Evolutionary conservation across 2,113 vertebrate genomes (phyloP).

Genomic region (Chunga burmeisteri): DNA sequence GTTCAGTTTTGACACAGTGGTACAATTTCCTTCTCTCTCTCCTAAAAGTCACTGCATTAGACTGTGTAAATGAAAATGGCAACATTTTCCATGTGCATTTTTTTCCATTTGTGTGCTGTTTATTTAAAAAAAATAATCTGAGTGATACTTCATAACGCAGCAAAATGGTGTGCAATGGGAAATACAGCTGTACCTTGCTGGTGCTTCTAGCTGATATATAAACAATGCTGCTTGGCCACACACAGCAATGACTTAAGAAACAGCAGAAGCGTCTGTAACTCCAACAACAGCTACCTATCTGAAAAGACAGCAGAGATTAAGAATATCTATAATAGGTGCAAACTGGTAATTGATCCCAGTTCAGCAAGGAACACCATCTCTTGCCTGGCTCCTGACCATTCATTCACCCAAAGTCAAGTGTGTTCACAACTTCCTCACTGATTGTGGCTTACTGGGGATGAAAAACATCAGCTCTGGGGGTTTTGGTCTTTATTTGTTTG

Average conservation of each 20-base stretch:
- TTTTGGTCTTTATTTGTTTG: background rate
- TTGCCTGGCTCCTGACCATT: background rate
- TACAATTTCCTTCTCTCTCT: conserved; percentile 27
- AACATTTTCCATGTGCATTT: background rate
- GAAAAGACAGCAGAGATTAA: background rate
- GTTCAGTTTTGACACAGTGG: conserved; percentile 11
- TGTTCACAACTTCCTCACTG: background rate
- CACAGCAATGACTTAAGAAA: background rate
- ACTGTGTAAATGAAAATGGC: background rate
- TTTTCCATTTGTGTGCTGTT: background rate
- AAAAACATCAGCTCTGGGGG: background rate
- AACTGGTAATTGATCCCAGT: background rate
- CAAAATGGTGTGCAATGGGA: background rate
- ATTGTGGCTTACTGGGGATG: background rate
- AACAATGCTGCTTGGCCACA: background rate
- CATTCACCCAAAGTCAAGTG: background rate
- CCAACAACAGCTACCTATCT: background rate
- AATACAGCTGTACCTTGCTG: background rate
- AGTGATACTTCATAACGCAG: background rate
- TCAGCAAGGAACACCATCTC: background rate
- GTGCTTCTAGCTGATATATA: conserved; percentile 1
- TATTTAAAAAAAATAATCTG: conserved; percentile 18
- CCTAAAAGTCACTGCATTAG: background rate
- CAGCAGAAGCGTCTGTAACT: background rate
- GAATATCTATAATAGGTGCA: background rate